These are phyloP conservation scores for Nautilus pompilius DNA, from an alignment of 1,140 invertebrate species.

Conservation along the genomic window DNA sequence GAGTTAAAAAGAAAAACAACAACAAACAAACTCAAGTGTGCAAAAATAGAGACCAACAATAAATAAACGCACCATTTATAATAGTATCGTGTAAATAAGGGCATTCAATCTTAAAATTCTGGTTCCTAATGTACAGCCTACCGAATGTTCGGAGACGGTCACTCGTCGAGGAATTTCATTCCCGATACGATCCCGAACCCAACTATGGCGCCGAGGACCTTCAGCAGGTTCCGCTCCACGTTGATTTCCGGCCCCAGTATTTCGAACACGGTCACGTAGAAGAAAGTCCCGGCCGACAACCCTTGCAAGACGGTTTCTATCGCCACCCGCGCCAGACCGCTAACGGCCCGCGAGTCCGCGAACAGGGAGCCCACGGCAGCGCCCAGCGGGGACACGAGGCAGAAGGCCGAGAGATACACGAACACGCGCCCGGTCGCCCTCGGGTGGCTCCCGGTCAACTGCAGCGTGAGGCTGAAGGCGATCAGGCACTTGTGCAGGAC, in stretches of 20 bases:
- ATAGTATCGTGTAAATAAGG: no score
- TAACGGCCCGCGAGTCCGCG: slow-evolving; percentile 28
- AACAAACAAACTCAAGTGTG: no score
- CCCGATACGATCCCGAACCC: no score
- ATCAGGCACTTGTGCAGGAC: slow-evolving; percentile 72
- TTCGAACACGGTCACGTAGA: slow-evolving; percentile 89
- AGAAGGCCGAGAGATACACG: slow-evolving; percentile 55
- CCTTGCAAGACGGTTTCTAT: slow-evolving; percentile 60
- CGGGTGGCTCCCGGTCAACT: slow-evolving; percentile 60
- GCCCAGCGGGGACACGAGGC: slow-evolving; percentile 65
- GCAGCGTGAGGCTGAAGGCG: slow-evolving; percentile 70
- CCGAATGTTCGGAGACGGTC: no score
- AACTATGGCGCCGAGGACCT: no score
- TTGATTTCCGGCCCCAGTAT: slow-evolving; percentile 67
- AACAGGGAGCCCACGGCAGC: slow-evolving; percentile 62
- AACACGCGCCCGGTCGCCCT: slow-evolving; percentile 55
- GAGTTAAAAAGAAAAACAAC: no score
- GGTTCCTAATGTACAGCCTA: no score
- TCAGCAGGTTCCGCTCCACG: no score
- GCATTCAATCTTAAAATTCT: no score
- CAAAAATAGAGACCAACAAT: no score
- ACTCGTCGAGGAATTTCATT: no score
- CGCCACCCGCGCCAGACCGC: slow-evolving; percentile 30
- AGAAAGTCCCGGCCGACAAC: slow-evolving; percentile 82
- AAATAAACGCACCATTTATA: no score